Percentiles rank a stretch among this genome's conserved stretches.
phyloP scores from a whole-genome alignment of 2,797 vertebrate genomes.

The Malacoraja senta region DNA sequence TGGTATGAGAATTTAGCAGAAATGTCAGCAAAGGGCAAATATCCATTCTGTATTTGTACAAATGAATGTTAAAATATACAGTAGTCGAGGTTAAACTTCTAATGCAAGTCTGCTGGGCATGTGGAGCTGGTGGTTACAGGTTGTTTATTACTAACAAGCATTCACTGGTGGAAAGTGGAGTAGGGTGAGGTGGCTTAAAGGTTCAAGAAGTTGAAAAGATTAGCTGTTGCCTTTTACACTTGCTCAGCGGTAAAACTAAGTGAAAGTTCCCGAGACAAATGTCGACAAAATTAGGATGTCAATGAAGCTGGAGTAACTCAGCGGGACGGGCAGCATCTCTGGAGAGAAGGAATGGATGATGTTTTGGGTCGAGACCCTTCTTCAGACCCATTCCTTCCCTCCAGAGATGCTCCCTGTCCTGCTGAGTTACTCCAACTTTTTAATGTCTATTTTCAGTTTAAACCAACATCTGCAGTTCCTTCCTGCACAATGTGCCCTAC shows the following conservation, averaged over 20 bases:
- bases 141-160: not conserved
- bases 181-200: not conserved
- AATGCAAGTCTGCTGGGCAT: not conserved
- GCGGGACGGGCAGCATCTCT: too few relatives aligned
- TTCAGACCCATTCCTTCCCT: too few relatives aligned
- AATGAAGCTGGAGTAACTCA: too few relatives aligned
- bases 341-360: too few relatives aligned
- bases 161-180: not conserved
- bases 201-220: not conserved
- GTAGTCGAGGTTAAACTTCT: not conserved
- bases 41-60: not conserved
- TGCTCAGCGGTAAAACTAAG: not conserved
- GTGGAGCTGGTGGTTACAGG: not conserved
- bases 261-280: not conserved
- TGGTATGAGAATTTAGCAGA: not conserved
- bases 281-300: not conserved
- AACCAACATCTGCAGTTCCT: not conserved
- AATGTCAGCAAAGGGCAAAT: not conserved
- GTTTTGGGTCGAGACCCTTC: too few relatives aligned
- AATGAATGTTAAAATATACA: not conserved
- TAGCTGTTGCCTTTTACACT: not conserved
- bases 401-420: too few relatives aligned
- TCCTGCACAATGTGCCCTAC: too few relatives aligned
- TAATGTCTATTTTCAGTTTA: too few relatives aligned
- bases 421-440: too few relatives aligned